phyloP scores from a whole-genome alignment of 2,113 vertebrate species.

The Uropsilus gracilis region DNA sequence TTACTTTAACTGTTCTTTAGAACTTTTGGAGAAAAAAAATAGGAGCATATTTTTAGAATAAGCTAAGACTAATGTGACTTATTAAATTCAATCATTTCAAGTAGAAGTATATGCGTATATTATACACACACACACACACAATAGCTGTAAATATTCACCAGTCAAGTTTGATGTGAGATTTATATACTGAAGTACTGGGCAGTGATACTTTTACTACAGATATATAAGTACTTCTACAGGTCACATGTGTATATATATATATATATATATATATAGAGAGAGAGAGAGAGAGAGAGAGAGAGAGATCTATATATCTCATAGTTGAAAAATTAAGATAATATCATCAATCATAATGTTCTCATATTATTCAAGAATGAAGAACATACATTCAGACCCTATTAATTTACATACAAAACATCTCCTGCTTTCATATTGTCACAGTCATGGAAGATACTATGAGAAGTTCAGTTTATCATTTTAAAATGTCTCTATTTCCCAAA shows the following conservation, averaged over 20 bases:
- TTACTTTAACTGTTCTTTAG: not conserved
- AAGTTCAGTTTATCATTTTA: not conserved
- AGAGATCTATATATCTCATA: too few relatives aligned
- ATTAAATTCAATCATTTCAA: not conserved
- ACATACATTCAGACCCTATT: not conserved
- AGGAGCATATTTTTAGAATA: not conserved
- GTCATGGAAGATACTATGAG: not conserved
- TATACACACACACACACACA: not conserved
- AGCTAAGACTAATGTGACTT: not conserved
- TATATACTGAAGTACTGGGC: not conserved
- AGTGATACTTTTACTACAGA: not conserved
- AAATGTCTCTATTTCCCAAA: not conserved
- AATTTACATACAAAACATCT: slow-evolving; percentile 1
- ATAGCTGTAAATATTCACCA: not conserved
- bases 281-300: too few relatives aligned
- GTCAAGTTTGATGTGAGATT: not conserved
- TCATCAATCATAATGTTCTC: not conserved
- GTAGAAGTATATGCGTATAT: not conserved
- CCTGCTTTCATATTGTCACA: not conserved
- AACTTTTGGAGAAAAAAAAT: not conserved
- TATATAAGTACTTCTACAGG: not conserved
- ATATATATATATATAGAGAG: too few relatives aligned
- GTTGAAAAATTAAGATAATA: slow-evolving; percentile 22
- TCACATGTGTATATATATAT: too few relatives aligned
- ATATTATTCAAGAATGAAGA: not conserved